Evolutionary conservation across 2,797 vertebrate species (phyloP), one percentile per base, ranked within the genome.

Genomic region (Myotis myotis): DNA sequence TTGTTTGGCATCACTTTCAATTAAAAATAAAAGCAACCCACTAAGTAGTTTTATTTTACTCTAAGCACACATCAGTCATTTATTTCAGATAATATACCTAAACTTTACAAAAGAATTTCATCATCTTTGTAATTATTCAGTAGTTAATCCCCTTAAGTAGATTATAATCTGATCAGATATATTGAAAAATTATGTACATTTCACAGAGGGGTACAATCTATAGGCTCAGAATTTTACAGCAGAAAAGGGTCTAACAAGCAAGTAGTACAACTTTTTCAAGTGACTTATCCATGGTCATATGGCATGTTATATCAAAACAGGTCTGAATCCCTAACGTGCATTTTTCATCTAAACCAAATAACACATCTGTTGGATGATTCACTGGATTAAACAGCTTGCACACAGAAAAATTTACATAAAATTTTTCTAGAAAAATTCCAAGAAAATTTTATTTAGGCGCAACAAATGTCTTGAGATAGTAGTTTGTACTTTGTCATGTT

Each of bases 381-480:
- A 80, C n/a, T 70, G 33, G 80, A 53, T 62, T 87, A 53, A 66
- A 5, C 25, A 70, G 3, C 41, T 55, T 55, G 57, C 3, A 16
- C 2, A 75, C 19, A 87, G 17, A 0, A 64, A 68, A 11, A 20
- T 25, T 82, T 75, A 74, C 3, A 30, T 28, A 89, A 93, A 78
- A 75, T 83, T 71, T 82, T 36, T 17, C 28, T n/a, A 57, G n/a
- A 33, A 79, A 75, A 9, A 22, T 57, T 83, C 8, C 5, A 19
- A 64, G 8, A 28, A 62, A n/a, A 55, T 55, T 19, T 16, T 9
- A 49, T 49, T 64, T 80, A 60, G 19, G 1, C 28, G 84, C 1
- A 93, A 5, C 5, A 75, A 68, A 72, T 87, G 89, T 9, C 60
- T 72, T 95, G 38, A 88, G 44, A 57, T 64, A 10, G 22, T 36